A percentile compares a stretch with the other conserved stretches of the same genome.
Evolutionary conservation across 2,888 invertebrate genomes (phyloP).

Genomic region (Morpho helenor): DNA sequence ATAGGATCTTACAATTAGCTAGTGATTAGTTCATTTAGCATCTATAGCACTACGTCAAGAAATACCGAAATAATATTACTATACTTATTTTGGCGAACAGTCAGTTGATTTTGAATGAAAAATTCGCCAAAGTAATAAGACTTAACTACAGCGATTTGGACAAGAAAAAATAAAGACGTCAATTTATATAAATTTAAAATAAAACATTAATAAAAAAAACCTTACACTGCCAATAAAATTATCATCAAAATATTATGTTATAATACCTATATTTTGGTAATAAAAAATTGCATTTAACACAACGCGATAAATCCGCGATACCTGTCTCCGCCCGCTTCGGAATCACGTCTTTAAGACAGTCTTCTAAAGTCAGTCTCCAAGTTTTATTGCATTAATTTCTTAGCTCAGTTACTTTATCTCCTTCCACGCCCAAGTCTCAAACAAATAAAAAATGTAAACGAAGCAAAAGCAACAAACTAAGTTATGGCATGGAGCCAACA

Average conservation of each 20-base stretch:
- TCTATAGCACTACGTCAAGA: conserved; percentile 22
- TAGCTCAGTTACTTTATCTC: conserved; percentile 53
- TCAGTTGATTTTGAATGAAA: neutral
- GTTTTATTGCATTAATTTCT: conserved; percentile 74
- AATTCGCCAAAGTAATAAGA: neutral
- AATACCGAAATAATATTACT: conserved; percentile 17
- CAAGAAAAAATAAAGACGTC: conserved; percentile 42
- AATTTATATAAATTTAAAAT: conserved; percentile 30
- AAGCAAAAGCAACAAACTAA: conserved; percentile 40
- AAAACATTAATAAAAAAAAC: conserved; percentile 32
- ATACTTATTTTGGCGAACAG: no score
- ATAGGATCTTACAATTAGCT: conserved; percentile 21
- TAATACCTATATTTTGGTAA: conserved; percentile 52
- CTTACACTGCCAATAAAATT: conserved; percentile 28
- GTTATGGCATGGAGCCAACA: conserved; percentile 16
- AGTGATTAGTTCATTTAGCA: conserved; percentile 22
- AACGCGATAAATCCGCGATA: conserved; percentile 27
- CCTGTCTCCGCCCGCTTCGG: conserved; percentile 33
- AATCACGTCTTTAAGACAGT: conserved; percentile 70
- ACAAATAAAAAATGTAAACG: conserved; percentile 44
- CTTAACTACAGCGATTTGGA: conserved; percentile 21
- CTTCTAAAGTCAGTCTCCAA: conserved; percentile 78
- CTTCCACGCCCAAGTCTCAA: conserved; percentile 41
- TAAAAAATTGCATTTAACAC: conserved; percentile 34
- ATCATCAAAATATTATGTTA: conserved; percentile 28